Evolutionary conservation across 2,888 invertebrate genomes (phyloP).

Genomic region (Zhengitettix transpicula): DNA sequence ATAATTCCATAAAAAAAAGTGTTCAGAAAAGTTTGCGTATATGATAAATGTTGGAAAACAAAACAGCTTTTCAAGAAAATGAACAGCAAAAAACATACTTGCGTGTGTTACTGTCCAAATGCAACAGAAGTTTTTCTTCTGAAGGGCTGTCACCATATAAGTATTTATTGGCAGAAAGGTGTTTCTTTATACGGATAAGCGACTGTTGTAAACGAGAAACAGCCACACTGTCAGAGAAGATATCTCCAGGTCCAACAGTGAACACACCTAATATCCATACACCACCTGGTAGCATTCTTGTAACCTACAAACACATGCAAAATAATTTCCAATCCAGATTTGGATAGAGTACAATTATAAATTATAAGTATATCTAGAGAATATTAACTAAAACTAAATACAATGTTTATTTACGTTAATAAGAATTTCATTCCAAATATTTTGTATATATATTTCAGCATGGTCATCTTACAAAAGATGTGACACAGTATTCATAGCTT

Average conservation of each 20-base stretch:
- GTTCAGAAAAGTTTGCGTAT: too few relatives aligned
- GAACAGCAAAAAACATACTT: slow-evolving; percentile 24
- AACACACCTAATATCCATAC: slow-evolving; percentile 74
- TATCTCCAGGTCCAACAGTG: slow-evolving; percentile 47
- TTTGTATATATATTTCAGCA: too few relatives aligned
- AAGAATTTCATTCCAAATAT: too few relatives aligned
- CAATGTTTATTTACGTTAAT: too few relatives aligned
- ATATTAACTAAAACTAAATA: too few relatives aligned
- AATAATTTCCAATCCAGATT: not conserved
- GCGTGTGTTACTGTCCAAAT: slow-evolving; percentile 29
- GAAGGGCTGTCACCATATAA: slow-evolving; percentile 38
- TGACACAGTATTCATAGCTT: too few relatives aligned
- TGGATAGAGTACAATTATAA: too few relatives aligned
- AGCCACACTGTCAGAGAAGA: slow-evolving; percentile 38
- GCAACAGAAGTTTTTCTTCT: slow-evolving; percentile 46
- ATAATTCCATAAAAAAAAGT: too few relatives aligned
- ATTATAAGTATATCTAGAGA: too few relatives aligned
- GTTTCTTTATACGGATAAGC: slow-evolving; percentile 37
- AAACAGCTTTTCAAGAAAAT: too few relatives aligned
- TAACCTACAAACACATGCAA: slow-evolving; percentile 31
- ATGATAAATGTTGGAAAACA: too few relatives aligned
- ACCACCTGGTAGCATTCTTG: slow-evolving; percentile 81
- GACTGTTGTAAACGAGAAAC: slow-evolving; percentile 40
- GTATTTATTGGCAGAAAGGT: slow-evolving; percentile 34
- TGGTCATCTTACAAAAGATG: too few relatives aligned